phyloP scores from a whole-genome alignment of 35 echinoderm and acorn worm genomes.

The Apostichopus parvimensis region DNA sequence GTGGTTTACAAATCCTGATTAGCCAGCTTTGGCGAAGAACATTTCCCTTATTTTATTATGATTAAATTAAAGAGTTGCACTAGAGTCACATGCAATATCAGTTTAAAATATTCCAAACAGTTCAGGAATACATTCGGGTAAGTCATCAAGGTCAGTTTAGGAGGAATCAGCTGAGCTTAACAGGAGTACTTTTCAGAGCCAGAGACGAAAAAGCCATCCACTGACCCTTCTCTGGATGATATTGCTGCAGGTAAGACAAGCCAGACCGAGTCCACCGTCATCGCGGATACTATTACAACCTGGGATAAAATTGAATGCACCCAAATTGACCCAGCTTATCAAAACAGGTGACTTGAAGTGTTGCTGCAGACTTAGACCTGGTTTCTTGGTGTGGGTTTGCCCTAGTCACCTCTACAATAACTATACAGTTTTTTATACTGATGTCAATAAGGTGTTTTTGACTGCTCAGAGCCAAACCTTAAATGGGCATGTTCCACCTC shows the following conservation, averaged over 20 bases:
- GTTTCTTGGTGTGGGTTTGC: neutral
- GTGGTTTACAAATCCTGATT: too few species aligned
- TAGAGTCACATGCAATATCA: neutral
- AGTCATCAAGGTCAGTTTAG: neutral
- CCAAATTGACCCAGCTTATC: neutral
- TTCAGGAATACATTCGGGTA: neutral
- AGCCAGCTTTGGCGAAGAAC: too few species aligned
- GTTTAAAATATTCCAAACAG: neutral
- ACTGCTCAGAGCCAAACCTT: too few species aligned
- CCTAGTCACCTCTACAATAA: neutral
- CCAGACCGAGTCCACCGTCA: neutral
- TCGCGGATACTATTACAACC: neutral
- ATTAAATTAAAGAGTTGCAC: neutral
- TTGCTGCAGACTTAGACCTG: neutral
- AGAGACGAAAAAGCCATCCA: neutral
- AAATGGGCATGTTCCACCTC: too few species aligned
- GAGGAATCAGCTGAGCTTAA: neutral
- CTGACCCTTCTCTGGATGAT: constrained; percentile 12
- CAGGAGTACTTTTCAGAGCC: constrained; percentile 2
- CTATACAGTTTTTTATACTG: too few species aligned
- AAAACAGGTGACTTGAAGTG: neutral
- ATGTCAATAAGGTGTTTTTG: too few species aligned
- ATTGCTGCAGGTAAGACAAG: constrained; percentile 6
- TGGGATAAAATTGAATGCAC: neutral
- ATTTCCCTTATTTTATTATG: neutral